These are phyloP conservation scores for Camptogramma bilineatum DNA, from an alignment of 2,888 invertebrate species.

Conservation along the genomic window DNA sequence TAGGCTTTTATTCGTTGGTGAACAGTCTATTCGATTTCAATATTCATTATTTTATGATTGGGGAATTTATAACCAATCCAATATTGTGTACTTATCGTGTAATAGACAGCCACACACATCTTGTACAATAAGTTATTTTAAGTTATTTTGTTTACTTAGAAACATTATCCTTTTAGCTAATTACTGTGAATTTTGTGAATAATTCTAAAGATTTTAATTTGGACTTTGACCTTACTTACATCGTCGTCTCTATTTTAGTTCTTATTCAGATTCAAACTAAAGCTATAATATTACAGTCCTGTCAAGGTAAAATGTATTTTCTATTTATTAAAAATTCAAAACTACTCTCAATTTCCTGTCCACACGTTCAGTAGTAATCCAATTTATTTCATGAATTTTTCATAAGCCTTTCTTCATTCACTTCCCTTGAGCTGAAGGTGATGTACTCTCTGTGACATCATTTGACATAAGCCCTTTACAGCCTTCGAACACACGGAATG, in stretches of 20 bases:
- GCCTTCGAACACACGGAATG: constrained; percentile 41
- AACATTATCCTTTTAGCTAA: neutral
- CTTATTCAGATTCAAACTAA: neutral
- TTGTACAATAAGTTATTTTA: neutral
- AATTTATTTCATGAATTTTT: constrained; percentile 22
- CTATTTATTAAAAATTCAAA: no score
- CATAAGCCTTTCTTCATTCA: constrained; percentile 28
- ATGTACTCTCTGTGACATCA: constrained; percentile 40
- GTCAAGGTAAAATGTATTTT: neutral
- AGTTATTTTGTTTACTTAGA: neutral
- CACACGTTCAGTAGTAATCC: constrained; percentile 5
- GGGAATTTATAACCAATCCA: neutral
- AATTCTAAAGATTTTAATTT: no score
- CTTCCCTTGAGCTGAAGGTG: constrained; percentile 33
- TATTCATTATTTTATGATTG: no score
- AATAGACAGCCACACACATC: neutral
- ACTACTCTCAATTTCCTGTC: neutral
- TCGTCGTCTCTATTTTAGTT: neutral
- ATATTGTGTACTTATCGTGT: neutral
- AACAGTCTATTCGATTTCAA: no score
- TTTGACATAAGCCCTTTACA: constrained; percentile 36
- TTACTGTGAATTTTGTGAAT: neutral
- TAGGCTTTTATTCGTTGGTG: neutral
- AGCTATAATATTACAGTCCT: neutral
- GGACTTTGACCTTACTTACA: no score